Base-by-base conservation (phyloP, 2,888 invertebrate species). In the Herminia tarsipennalis region DNA sequence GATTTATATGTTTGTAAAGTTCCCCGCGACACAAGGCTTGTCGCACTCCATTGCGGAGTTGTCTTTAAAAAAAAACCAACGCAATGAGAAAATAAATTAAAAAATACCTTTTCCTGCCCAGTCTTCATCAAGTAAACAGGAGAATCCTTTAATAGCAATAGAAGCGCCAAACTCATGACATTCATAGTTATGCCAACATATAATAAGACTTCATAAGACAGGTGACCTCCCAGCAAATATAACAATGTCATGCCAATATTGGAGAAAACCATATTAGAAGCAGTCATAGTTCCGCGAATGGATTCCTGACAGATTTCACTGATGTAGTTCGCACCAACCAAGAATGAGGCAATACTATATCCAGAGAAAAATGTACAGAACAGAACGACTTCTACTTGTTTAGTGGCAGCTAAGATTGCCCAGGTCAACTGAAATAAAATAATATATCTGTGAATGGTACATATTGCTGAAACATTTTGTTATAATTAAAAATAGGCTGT, bases 251-350 rank as follows among this genome's bases (percentile, higher is more conserved):
- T 70, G 0, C 89, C 89, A 0, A 84, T 18, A 0, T 71, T 73
- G 17, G 75, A 78, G 56, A 83, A 83, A 5, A 81, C 67, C 44
- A 82, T 66, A 0, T 75, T 48, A 0, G 73, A 68, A 1, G 88
- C 73, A 0, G 81, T 78, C 76, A 88, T 69, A 1, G 72, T 67
- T 0, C 88, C 89, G 13, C 88, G 60, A 16, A 89, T 78, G 2
- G 80, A 81, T 32, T 86, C 82, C 38, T 86, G 76, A 39, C 82
- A 80, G 20, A 86, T 73, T 54, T 89, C 89, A 18, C 82, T 73
- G 30, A 86, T 61, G 55, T 66, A 87, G 2, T 88, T 73, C 0
- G 82, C 78, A 0, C 75, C 70, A 1, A 81, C 65, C 0, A 86
- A 51, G 37, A 81, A 73, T 0, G 67, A 56, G 0, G 76, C 62